Conservation (phyloP, 2,888 invertebrate species). For the Boloria euphrosyne region DNA sequence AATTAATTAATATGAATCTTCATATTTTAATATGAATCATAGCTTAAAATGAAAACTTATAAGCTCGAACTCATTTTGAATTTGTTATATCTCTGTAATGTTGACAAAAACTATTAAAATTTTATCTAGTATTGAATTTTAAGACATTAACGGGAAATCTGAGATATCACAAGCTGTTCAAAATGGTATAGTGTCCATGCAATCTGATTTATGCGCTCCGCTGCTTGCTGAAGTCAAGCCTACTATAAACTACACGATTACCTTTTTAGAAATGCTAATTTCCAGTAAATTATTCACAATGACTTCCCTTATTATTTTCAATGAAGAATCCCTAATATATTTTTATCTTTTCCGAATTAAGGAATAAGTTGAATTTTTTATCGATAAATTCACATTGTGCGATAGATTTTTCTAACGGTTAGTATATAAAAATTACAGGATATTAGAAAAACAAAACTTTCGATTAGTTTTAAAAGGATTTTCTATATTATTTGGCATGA, state of each 20-base stretch:
- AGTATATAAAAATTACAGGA: too few relatives aligned
- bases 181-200: conserved; percentile 70
- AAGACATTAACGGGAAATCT: conserved; percentile 41
- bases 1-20: background rate
- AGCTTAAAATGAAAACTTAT: background rate
- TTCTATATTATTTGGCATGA: too few relatives aligned
- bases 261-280: conserved; percentile 76
- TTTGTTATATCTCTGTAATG: background rate
- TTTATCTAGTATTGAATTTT: conserved; percentile 35
- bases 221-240: conserved; percentile 54
- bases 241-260: conserved; percentile 53
- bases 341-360: background rate
- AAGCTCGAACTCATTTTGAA: background rate
- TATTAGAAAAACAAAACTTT: too few relatives aligned
- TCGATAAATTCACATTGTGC: too few relatives aligned
- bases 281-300: conserved; percentile 61
- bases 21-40: background rate
- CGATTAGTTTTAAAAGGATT: too few relatives aligned
- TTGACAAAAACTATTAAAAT: conserved; percentile 15
- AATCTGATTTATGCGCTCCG: conserved; percentile 73
- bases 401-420: too few relatives aligned
- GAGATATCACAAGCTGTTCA: conserved; percentile 60
- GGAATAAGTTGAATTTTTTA: too few relatives aligned
- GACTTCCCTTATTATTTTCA: conserved; percentile 29
- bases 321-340: conserved; percentile 23